Evolutionary conservation across 1,140 invertebrate species (phyloP).

Genomic region (Eupristina koningsbergeri): DNA sequence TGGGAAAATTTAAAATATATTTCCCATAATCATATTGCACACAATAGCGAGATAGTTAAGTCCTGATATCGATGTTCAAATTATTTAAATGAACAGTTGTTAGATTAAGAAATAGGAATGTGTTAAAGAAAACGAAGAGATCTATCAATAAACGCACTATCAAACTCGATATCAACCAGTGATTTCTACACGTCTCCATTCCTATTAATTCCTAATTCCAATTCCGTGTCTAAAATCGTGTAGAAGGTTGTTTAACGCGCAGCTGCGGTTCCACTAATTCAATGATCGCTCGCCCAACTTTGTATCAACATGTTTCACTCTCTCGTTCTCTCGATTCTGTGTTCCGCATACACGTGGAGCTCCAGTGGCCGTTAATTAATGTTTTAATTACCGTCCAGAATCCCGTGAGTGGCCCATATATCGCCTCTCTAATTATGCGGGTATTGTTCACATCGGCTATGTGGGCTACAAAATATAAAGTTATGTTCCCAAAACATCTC

Average conservation of each 20-base stretch:
- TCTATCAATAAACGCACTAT: conserved; percentile 10
- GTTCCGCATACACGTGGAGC: neutral
- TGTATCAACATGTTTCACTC: conserved; percentile 27
- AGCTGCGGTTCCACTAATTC: conserved; percentile 54
- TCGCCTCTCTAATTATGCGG: conserved; percentile 49
- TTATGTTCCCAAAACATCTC: neutral
- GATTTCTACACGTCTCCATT: conserved; percentile 17
- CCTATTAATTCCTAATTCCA: neutral
- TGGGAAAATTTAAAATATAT: too few species aligned
- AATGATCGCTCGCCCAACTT: conserved; percentile 52
- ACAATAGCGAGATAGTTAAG: too few species aligned
- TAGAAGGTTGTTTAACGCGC: conserved; percentile 5
- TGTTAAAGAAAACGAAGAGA: too few species aligned
- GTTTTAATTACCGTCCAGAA: conserved; percentile 61
- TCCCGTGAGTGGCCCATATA: conserved; percentile 57
- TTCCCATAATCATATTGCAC: too few species aligned
- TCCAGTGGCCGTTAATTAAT: conserved; percentile 56
- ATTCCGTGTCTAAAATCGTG: neutral
- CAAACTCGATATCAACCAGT: neutral
- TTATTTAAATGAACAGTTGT: too few species aligned
- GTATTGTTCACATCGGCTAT: neutral
- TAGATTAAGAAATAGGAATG: too few species aligned
- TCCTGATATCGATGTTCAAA: too few species aligned
- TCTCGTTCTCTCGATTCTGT: neutral
- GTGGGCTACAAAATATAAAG: neutral